Base-by-base conservation (phyloP, 1,140 invertebrate species). In the Drosophila auraria region DNA sequence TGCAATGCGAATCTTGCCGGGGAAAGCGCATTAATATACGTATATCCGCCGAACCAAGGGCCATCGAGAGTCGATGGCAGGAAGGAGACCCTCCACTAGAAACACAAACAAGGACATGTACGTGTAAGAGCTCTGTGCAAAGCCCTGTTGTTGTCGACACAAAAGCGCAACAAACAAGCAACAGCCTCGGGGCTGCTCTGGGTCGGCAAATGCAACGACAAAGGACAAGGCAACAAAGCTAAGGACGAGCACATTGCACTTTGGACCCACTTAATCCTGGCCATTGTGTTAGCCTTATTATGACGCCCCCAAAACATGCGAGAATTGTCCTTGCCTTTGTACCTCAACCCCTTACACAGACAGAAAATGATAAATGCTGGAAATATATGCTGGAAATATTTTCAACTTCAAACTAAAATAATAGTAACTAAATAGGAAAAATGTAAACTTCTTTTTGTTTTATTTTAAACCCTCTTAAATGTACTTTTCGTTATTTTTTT, bases 251-350 rank as follows among this genome's bases (percentile, higher is more conserved):
- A 71, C 64, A 75, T 62, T 80, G 81, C 81, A 84, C 78, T 84
- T 53, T 89, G 73, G 70, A 78, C 75, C 78, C 86, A 89, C 86
- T 89, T 89, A 89, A 90, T 89, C 86, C 82, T 65, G 66, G 68
- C 64, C 79, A 89, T 89, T 89, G 86, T 89, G 76, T 82, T 86
- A 70, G 78, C 84, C 82, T 73, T 89, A 89, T 89, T 89, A 89
- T 91, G 71, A 77, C 68, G 78, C 70, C 63, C 70, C 40, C 51
- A 53, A 62, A 68, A 44, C 75, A 50, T 38, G 50, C 56, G 58
- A 40, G 45, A 83, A 72, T 83, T 89, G 84, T 87, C 73, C 75
- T 79, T 56, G 61, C 78, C 59, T 75, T 73, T 51, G 54, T 42
- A 30, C 73, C 1, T 36, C 15, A 23, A 7, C 27, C 42, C 49